Evolutionary conservation across 2,888 invertebrate genomes (phyloP), one percentile per base, ranked within the genome.

Genomic region (Rhingia campestris): DNA sequence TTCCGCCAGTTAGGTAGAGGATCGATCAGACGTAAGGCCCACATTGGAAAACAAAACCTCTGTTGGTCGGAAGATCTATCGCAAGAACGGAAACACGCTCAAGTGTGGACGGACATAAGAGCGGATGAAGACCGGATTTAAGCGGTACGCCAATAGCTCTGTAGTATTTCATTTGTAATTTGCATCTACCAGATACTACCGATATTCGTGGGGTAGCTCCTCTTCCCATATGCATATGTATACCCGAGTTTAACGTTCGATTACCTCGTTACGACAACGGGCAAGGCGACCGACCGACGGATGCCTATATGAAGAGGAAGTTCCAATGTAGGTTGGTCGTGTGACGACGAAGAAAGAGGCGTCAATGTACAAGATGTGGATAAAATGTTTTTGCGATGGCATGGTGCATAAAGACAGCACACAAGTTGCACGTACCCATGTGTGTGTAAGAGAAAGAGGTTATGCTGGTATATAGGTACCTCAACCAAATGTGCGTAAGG

Each of bases 221-320:
- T 22, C 22, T 22, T 35, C 39, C 39, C 7, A 39, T 75, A 53
- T 53, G 51, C 67, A 54, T 22, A 22, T 22, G 53, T 67, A 33
- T 61, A 59, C 58, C 51, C 58, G 81, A 72, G 81, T 61, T 72
- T 72, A 77, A 66, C 51, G 81, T 63, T 77, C 77, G 77, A 82
- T 77, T 82, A 77, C 58, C 33, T 59, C 39, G 56, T 61, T 67
- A 45, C 66, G 49, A 32, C 64, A 49, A 53, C 43, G 33, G 4
- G 7, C 35, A 54, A 6, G 30, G 3, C 56, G 43, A 12, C 22
- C 22, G 22, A 22, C 22, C 39, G 35, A 61, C 37, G 54, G 54
- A 56, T 45, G 43, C 53, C 63, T 22, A 22, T 22, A 41, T 35
- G 53, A 51, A 45, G 69, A 82, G 82, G 79, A 82, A 79, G 63